A percentile compares a stretch with the other conserved stretches of the same genome.
Evolutionary conservation across 1,140 invertebrate genomes (phyloP).

Genomic region (Nasonia longicornis): DNA sequence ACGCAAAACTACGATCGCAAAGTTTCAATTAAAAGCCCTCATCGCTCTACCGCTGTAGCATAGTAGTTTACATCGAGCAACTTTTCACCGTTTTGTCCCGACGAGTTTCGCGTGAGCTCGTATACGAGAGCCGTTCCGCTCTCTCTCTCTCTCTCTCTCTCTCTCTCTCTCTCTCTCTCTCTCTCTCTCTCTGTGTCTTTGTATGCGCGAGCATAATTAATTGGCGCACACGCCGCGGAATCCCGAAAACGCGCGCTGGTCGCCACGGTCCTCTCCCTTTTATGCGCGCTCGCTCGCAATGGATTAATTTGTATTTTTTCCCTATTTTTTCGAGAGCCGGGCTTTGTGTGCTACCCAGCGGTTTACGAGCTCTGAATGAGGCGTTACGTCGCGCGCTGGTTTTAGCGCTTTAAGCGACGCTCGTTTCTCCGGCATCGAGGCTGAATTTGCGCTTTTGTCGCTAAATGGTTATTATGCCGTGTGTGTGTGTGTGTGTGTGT

Average conservation of each 20-base stretch:
- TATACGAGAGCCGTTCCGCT: no score
- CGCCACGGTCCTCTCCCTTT: background rate
- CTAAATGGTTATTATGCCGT: no score
- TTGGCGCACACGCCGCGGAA: conserved; percentile 8
- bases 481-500: no score
- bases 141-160: no score
- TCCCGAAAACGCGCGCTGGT: background rate
- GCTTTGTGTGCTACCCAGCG: background rate
- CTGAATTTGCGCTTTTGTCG: no score
- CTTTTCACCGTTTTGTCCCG: background rate
- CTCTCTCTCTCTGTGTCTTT: background rate
- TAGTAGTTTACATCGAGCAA: background rate
- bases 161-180: no score
- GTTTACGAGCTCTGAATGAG: background rate
- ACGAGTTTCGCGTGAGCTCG: background rate
- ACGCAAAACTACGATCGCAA: conserved; percentile 7
- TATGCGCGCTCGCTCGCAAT: background rate
- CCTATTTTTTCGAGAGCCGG: background rate
- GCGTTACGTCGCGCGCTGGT: background rate
- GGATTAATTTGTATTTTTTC: conserved; percentile 18
- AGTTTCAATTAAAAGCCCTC: conserved; percentile 24
- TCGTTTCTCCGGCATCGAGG: no score
- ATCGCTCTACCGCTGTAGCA: background rate
- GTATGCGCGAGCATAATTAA: background rate
- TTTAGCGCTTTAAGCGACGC: background rate